These are phyloP conservation scores for Gallinago stenura DNA, from an alignment of 2,797 vertebrate species.

Conservation along the genomic window DNA sequence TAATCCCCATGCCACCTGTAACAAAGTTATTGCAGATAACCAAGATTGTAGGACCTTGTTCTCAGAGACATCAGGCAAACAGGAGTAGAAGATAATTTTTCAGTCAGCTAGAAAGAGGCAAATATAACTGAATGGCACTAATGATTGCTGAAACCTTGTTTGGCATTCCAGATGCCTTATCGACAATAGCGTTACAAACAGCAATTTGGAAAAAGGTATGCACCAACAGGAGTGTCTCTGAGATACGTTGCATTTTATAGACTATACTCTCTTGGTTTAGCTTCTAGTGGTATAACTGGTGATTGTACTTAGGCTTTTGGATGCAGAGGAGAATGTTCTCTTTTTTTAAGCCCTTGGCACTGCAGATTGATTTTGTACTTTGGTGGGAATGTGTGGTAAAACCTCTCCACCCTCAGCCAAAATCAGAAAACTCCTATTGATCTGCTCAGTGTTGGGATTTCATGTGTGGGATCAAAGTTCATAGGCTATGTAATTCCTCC, in stretches of 20 bases:
- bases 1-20: neutral
- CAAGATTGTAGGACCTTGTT: neutral
- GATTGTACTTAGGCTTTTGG: neutral
- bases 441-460: neutral
- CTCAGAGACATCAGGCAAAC: neutral
- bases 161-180: neutral
- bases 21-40: neutral
- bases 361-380: neutral
- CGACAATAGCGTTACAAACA: neutral
- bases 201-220: neutral
- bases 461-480: neutral
- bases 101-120: neutral
- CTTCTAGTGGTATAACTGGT: neutral
- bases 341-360: neutral
- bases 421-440: neutral
- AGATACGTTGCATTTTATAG: neutral
- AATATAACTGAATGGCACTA: neutral
- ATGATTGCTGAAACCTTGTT: neutral
- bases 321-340: neutral
- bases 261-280: neutral
- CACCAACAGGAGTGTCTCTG: neutral
- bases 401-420: neutral
- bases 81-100: neutral
- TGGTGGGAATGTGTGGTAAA: neutral
- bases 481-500: neutral